Conservation (phyloP, 2,113 vertebrate species). For the Oryzias woworae region DNA sequence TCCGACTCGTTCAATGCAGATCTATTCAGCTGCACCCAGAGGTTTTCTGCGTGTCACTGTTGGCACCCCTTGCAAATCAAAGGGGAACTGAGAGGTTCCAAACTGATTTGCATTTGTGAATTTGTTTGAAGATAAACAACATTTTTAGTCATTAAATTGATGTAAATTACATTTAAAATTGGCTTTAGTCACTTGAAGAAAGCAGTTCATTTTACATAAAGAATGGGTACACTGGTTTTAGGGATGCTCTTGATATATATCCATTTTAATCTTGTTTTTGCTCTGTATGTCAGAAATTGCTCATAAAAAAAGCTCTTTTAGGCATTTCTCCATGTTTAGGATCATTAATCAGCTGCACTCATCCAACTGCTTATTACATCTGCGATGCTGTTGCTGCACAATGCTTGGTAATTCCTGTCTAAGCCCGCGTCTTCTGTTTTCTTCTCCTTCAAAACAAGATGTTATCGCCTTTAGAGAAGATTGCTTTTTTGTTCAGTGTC, state of each 20-base stretch:
- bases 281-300: too few species aligned
- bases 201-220: too few species aligned
- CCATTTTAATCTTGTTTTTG: too few species aligned
- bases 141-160: background rate
- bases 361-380: background rate
- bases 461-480: slow-evolving; percentile 52
- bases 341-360: slow-evolving; percentile 21
- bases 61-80: background rate
- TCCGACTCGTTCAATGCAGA: background rate
- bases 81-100: background rate
- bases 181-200: too few species aligned
- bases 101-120: background rate
- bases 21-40: background rate
- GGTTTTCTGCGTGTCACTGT: background rate
- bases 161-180: background rate
- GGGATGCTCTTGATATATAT: too few species aligned
- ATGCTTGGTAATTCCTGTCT: slow-evolving; percentile 51
- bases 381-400: slow-evolving; percentile 10
- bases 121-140: background rate
- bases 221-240: too few species aligned
- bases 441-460: slow-evolving; percentile 42
- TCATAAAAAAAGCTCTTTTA: too few species aligned
- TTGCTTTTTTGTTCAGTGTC: slow-evolving; percentile 55
- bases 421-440: slow-evolving; percentile 40
- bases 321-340: background rate